Evolutionary conservation across 2,797 vertebrate species (phyloP).

Genomic region (Cyclura pinguis): DNA sequence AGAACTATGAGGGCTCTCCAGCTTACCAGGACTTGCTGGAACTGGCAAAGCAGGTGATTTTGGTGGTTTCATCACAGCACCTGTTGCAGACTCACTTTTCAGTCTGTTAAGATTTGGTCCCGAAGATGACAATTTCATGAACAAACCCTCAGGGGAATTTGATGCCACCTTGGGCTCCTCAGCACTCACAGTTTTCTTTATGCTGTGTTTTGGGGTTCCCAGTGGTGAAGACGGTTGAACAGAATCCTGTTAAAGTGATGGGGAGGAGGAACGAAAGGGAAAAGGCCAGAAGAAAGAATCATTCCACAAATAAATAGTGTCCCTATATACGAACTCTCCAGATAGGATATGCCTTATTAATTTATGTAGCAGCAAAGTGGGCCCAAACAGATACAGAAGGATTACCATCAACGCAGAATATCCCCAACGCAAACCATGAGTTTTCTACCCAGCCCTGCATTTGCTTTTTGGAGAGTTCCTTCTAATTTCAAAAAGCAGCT

Average conservation of each 20-base stretch:
- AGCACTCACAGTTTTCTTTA: slow-evolving; percentile 63
- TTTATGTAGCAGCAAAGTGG: not conserved
- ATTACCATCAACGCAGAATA: not conserved
- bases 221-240: slow-evolving; percentile 75
- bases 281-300: not conserved
- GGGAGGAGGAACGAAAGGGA: not conserved
- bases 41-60: slow-evolving; percentile 50
- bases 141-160: slow-evolving; percentile 63
- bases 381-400: not conserved
- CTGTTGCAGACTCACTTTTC: slow-evolving; percentile 63
- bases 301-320: not conserved
- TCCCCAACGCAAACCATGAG: not conserved
- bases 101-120: slow-evolving; percentile 52
- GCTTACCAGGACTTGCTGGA: slow-evolving; percentile 80
- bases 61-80: slow-evolving; percentile 39
- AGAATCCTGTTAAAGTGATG: slow-evolving; percentile 72
- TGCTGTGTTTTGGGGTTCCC: slow-evolving; percentile 73
- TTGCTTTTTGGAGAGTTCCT: not conserved
- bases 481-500: not conserved
- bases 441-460: not conserved
- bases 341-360: not conserved
- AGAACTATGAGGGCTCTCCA: not conserved
- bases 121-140: slow-evolving; percentile 70
- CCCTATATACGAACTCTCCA: too few relatives aligned
- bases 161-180: slow-evolving; percentile 60